Base-by-base conservation (phyloP, 2,797 vertebrate genomes). In the Myripristis murdjan region DNA sequence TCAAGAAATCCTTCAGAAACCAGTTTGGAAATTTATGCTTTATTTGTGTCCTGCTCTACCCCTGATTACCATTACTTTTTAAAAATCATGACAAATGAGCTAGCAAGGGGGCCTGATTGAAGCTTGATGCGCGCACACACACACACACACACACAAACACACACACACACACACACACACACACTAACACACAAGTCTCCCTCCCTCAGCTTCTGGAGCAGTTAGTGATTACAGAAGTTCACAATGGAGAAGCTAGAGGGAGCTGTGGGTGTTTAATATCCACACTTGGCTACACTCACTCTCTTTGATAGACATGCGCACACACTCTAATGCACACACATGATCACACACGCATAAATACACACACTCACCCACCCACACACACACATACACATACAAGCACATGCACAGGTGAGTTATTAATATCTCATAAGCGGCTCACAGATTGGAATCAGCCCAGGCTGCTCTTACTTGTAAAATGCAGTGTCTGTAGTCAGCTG, bases 211-310 rank as follows among this genome's bases (percentile, higher is more conserved):
- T 71, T 75, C 72, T 82, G 61, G 56, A 49, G 39, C 73, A 81
- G 54, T 57, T 24, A 39, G 18, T 52, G 57, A 31, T 37, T 22
- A 33, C 48, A 12, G 74, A n/a, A 60, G 58, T 84, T 85, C 84
- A 67, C 64, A 31, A 12, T 22, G 23, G 43, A 55, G 79, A 87
- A 87, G 84, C 90, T 92, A 89, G 90, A 90, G 90, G 90, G 88
- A 85, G 91, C 90, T 91, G 87, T 92, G 88, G 88, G 79, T 87
- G 77, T 92, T 87, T 79, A 47, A 59, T 24, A 77, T 24, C 44
- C 51, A 31, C 31, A 24, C 15, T 24, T 63, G 44, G 20, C 57
- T 61, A 53, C 57, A 15, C 64, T 55, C 31, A 44, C 47, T 61
- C 28, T 47, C 43, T 59, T 5, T 51, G 56, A 51, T 28, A 66